A percentile compares a stretch with the other conserved stretches of the same genome.
Evolutionary conservation across 2,797 vertebrate genomes (phyloP).

Genomic region (Coccyzus lansbergi): DNA sequence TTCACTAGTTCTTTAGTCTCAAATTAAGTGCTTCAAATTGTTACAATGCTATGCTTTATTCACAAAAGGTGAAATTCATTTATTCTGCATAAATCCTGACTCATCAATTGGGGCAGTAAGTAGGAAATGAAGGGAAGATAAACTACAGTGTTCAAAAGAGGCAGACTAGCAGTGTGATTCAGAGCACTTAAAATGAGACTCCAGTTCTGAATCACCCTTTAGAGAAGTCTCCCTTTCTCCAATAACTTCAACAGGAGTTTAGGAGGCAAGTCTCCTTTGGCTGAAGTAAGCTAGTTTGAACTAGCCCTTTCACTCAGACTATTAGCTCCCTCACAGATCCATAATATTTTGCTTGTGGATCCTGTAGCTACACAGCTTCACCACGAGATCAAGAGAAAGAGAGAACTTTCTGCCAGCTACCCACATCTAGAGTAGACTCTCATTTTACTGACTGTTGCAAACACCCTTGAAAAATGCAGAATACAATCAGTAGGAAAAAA

Average conservation of each 20-base stretch:
- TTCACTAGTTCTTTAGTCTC: constrained; percentile 1
- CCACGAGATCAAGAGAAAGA: neutral
- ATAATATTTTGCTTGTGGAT: neutral
- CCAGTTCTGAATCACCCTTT: constrained; percentile 9
- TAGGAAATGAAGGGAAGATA: constrained; percentile 20
- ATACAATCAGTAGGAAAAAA: neutral
- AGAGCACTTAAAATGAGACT: constrained; percentile 8
- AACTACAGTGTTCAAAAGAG: constrained; percentile 28
- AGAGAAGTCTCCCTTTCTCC: neutral
- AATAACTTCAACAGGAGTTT: neutral
- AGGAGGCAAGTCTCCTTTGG: neutral
- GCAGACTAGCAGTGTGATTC: constrained; percentile 14
- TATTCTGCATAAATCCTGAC: constrained; percentile 41
- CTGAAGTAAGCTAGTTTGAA: neutral
- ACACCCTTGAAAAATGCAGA: neutral
- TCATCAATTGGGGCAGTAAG: constrained; percentile 42
- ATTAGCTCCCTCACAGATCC: neutral
- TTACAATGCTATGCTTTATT: constrained; percentile 20
- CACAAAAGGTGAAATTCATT: constrained; percentile 47
- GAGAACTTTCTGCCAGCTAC: neutral
- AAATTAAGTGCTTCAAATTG: neutral
- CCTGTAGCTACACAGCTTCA: neutral
- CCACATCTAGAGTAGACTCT: neutral
- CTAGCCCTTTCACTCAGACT: neutral
- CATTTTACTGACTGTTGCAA: neutral